phyloP scores from a whole-genome alignment of 2,888 invertebrate species.

The Aquatica leii region DNA sequence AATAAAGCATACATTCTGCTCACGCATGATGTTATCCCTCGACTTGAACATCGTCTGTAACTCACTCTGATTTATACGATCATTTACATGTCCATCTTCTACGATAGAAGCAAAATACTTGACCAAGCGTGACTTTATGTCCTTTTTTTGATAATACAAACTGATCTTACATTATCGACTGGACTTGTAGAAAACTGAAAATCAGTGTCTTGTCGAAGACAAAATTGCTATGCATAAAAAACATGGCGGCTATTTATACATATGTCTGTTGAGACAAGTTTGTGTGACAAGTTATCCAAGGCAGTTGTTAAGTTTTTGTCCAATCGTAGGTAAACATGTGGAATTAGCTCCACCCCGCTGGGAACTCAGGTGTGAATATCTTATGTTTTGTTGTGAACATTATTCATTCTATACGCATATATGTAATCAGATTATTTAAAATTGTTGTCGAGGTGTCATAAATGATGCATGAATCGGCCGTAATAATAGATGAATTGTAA shows the following conservation, averaged over 20 bases:
- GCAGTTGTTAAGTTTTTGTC: constrained; percentile 37
- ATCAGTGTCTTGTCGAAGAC: constrained; percentile 7
- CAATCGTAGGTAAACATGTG: constrained; percentile 32
- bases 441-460: constrained; percentile 21
- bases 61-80: constrained; percentile 38
- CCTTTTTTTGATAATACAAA: no score
- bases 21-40: no score
- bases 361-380: constrained; percentile 42
- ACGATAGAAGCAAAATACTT: constrained; percentile 30
- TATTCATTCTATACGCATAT: constrained; percentile 34
- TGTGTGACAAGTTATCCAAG: constrained; percentile 36
- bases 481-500: not conserved
- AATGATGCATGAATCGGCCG: constrained; percentile 3
- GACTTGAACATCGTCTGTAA: constrained; percentile 8
- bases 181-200: no score
- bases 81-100: constrained; percentile 41
- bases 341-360: constrained; percentile 43
- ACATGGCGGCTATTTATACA: constrained; percentile 41
- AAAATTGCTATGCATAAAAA: constrained; percentile 33
- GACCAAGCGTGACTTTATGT: no score
- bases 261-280: constrained; percentile 28
- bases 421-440: constrained; percentile 25
- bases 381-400: constrained; percentile 30
- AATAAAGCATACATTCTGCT: no score
- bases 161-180: no score